Evolutionary conservation across 2,888 invertebrate genomes (phyloP).

Genomic region (Amphipoea lucens): DNA sequence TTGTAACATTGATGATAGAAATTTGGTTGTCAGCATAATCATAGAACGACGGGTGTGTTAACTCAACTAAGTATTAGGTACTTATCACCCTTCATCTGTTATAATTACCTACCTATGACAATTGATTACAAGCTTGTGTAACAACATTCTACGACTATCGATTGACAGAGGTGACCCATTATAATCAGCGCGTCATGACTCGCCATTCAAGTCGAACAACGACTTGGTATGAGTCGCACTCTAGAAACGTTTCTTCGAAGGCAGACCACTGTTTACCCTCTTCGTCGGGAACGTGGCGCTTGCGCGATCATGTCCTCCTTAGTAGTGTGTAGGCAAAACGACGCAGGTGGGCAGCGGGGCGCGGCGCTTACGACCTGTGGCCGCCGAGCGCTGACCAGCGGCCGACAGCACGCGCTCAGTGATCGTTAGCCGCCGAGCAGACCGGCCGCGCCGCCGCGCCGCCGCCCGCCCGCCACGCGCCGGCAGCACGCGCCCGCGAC

Average conservation of each 20-base stretch:
- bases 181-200: conserved; percentile 42
- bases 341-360: conserved; percentile 31
- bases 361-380: conserved; percentile 45
- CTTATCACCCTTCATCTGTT: background rate
- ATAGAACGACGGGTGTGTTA: background rate
- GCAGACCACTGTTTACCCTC: conserved; percentile 64
- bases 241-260: conserved; percentile 46
- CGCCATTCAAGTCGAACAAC: conserved; percentile 50
- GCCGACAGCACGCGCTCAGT: conserved; percentile 64
- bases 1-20: background rate
- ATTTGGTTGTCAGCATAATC: background rate
- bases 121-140: conserved; percentile 21
- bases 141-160: conserved; percentile 41
- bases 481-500: conserved; percentile 62
- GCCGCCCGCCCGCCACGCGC: conserved; percentile 63
- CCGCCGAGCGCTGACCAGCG: conserved; percentile 68
- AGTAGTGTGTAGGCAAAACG: conserved; percentile 28
- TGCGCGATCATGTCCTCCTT: conserved; percentile 77
- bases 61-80: background rate
- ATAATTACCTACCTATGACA: background rate
- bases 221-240: conserved; percentile 35
- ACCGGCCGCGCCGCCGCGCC: conserved; percentile 73
- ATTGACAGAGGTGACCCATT: conserved; percentile 43
- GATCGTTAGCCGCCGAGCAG: conserved; percentile 54
- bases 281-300: conserved; percentile 72